Base-by-base conservation (phyloP, 2,113 vertebrate genomes). In the Pycnonotus jocosus region DNA sequence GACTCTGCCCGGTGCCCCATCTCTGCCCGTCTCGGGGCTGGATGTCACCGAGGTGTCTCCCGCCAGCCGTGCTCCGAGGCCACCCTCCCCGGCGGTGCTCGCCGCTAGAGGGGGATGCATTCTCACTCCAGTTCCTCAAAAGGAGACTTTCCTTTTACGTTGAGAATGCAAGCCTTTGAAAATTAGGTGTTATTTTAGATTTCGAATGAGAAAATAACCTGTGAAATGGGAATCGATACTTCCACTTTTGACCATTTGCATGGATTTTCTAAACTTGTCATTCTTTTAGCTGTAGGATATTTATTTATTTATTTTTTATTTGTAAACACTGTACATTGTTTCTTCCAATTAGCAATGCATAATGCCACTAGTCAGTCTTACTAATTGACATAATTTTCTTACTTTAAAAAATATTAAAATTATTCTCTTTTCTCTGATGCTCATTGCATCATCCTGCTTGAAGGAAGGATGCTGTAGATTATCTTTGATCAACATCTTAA, bases 61-160 rank as follows among this genome's bases (percentile, higher is more conserved):
- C 9, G 22, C 2, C 0, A 22, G 15, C 24, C 6, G 27, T 8
- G 30, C 7, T 22, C 31, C 3, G 0, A 0, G 0, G 35, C 48
- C 30, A 14, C 12, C 6, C 30, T 53, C 8, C 21, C 7, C 27
- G 27, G 78, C 1, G 1, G 23, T 4, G 38, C 35, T 62, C 30
- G 21, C 92, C 82, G 3, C 93, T 81, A 95, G 85, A 88, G 81
- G 90, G 93, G 12, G 82, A 21, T 68, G 60, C 1, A 0, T n/a
- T 81, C 65, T 69, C 65, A 6, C 15, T 3, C 12, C 8, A 11
- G 27, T 1, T 37, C 6, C 72, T 73, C 44, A 3, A 47, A 78
- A 48, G 1, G 1, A 20, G 21, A 7, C 0, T 4, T 56, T 58
- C 15, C 48, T 18, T 30, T 56, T n/a, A 3, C 0, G 0, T 5